phyloP scores from a whole-genome alignment of 2,888 invertebrate genomes.

The Ecdyonurus torrentis region DNA sequence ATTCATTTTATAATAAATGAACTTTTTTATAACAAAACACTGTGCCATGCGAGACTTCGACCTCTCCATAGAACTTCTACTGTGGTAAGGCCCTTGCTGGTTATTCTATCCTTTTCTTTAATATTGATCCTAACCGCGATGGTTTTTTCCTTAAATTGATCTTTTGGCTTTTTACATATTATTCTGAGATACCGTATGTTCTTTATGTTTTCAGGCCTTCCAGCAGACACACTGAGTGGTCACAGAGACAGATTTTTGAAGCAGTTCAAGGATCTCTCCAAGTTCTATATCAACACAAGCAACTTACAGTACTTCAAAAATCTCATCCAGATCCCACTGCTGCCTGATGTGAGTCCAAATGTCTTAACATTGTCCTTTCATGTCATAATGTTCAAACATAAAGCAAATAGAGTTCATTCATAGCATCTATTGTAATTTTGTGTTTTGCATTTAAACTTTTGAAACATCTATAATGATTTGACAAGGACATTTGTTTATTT shows the following conservation, averaged over 20 bases:
- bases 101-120: too few species aligned
- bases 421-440: too few species aligned
- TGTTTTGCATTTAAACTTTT: not conserved
- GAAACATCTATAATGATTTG: constrained; percentile 7
- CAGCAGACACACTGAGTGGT: constrained; percentile 77
- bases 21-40: too few species aligned
- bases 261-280: constrained; percentile 73
- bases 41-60: too few species aligned
- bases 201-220: constrained; percentile 37
- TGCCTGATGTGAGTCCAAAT: constrained; percentile 51
- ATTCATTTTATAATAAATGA: too few species aligned
- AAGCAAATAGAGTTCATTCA: too few species aligned
- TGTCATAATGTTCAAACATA: too few species aligned
- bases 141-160: too few species aligned
- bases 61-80: too few species aligned
- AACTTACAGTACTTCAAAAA: constrained; percentile 96
- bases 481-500: constrained; percentile 3
- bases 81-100: too few species aligned
- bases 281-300: constrained; percentile 83
- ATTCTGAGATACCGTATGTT: not conserved
- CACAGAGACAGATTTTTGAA: constrained; percentile 79
- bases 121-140: too few species aligned
- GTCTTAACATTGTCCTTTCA: not conserved
- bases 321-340: constrained; percentile 76
- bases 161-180: not conserved